A percentile compares a stretch with the other conserved stretches of the same genome.
Conservation (phyloP, 2,797 vertebrate genomes). For the Argyrosomus regius region DNA sequence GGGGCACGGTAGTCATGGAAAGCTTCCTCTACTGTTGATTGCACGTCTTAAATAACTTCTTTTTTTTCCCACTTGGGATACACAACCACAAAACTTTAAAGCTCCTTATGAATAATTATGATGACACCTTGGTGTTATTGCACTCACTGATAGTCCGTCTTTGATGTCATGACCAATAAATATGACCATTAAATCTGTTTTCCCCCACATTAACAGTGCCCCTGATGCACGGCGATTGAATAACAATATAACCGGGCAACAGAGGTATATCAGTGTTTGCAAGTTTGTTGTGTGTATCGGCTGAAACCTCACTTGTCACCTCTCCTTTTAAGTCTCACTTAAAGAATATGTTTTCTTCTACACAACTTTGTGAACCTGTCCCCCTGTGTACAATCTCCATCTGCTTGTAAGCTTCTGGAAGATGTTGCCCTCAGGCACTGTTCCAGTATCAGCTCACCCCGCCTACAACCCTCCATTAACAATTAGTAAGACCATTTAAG, state of each 20-base stretch:
- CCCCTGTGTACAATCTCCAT: conserved; percentile 19
- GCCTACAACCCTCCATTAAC: conserved; percentile 47
- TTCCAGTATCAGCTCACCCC: conserved; percentile 44
- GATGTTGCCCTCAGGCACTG: conserved; percentile 43
- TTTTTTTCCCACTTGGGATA: conserved; percentile 35
- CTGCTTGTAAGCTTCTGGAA: conserved; percentile 37
- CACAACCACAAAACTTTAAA: conserved; percentile 65
- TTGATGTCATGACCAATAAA: conserved; percentile 60
- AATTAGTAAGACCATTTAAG: conserved; percentile 25
- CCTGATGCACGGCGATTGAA: conserved; percentile 45
- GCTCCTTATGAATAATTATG: conserved; percentile 71
- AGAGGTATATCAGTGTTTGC: conserved; percentile 20
- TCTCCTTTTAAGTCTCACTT: conserved; percentile 31
- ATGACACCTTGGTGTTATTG: conserved; percentile 57
- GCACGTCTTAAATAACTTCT: conserved; percentile 41
- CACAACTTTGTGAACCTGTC: conserved; percentile 31
- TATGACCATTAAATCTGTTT: conserved; percentile 62
- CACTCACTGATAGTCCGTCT: conserved; percentile 42
- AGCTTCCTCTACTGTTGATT: conserved; percentile 38
- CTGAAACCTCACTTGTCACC: conserved; percentile 31
- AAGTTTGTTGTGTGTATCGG: neutral
- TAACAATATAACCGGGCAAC: conserved; percentile 42
- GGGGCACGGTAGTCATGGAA: conserved; percentile 34
- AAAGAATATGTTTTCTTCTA: conserved; percentile 35
- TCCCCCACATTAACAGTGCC: conserved; percentile 50